Base-by-base conservation (phyloP, 2,797 vertebrate species). In the Muscicapa striata region DNA sequence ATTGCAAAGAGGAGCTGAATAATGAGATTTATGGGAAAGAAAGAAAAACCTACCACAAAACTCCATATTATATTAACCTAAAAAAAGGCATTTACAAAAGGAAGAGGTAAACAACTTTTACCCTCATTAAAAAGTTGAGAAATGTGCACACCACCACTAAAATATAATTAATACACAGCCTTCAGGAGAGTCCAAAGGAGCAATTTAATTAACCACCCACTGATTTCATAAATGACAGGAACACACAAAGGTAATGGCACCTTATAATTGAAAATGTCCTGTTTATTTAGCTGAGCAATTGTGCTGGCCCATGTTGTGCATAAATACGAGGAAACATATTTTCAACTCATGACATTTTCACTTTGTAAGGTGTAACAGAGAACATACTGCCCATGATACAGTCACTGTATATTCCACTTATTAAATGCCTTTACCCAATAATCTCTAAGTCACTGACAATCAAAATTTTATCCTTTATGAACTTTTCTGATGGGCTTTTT, bases 181-280 rank as follows among this genome's bases (percentile, higher is more conserved):
- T 96, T 94, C 77, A 90, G 87, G 88, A 90, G 62, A 94, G 94
- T 94, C 95, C 94, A 90, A 90, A 94, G 91, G 89, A 94, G 85
- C 83, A 95, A 94, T 96, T 96, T 95, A 95, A 96, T 96, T 96
- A 96, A 94, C 91, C 91, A 91, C 94, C 93, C 4, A 13, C 76
- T 91, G 95, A 93, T 96, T 94, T 90, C 73, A 90, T 81, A 94
- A 95, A 88, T 95, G 94, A 95, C 91, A 96, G 90, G 94, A 95
- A 93, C 66, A 84, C 87, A 94, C 93, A 96, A 91, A 96, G 85
- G 93, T 94, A 96, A 94, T 41, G 66, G 94, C 93, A 96, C 89
- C 83, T 94, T 94, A 48, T 94, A 96, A 95, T 96, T 94, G 93
- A 93, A 96, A 94, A 91, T 86, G 91, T 90, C 91, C 93, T 80